phyloP scores from a whole-genome alignment of 2,113 vertebrate species.

The Coreoperca whiteheadi region DNA sequence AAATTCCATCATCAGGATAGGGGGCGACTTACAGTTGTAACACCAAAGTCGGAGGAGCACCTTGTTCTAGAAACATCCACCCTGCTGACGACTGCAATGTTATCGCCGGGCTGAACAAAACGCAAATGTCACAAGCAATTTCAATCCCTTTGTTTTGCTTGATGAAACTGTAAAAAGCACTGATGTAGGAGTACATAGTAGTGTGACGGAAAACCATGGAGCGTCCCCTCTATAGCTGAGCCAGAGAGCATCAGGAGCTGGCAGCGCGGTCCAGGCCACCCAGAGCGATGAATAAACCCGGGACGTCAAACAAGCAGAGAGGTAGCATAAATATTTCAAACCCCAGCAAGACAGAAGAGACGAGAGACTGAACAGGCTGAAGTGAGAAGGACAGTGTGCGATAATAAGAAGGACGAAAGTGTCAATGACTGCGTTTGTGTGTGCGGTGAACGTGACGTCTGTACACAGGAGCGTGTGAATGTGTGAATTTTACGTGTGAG shows the following conservation, averaged over 20 bases:
- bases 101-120: background rate
- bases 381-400: background rate
- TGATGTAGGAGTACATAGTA: conserved; percentile 24
- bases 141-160: background rate
- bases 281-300: conserved; percentile 66
- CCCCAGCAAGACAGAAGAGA: conserved; percentile 11
- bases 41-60: background rate
- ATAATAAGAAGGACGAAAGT: conserved; percentile 8
- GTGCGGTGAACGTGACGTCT: background rate
- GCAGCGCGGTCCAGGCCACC: conserved; percentile 67
- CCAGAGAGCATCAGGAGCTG: conserved; percentile 45
- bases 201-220: conserved; percentile 43
- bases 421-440: conserved; percentile 17
- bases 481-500: conserved; percentile 10
- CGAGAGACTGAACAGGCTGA: conserved; percentile 3
- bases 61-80: background rate
- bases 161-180: conserved; percentile 28
- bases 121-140: background rate
- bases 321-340: conserved; percentile 66
- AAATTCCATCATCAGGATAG: background rate
- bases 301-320: conserved; percentile 65
- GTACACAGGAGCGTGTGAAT: conserved; percentile 6
- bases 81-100: background rate
- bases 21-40: background rate
- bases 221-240: conserved; percentile 38